Conservation (phyloP, 2,113 vertebrate genomes). For the Zosterops japonicus region DNA sequence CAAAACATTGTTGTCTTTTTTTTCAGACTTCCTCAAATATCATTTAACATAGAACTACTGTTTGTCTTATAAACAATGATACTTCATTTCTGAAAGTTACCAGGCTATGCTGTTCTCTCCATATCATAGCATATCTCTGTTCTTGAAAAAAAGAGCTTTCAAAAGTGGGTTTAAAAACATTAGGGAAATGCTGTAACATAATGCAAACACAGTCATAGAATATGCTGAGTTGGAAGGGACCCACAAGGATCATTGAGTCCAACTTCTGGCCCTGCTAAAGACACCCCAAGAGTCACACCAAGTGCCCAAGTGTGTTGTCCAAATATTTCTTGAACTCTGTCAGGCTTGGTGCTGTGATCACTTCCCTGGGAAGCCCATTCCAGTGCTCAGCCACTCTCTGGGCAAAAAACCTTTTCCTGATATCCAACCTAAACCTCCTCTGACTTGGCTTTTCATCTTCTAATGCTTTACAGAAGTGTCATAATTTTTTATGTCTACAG, state of each 20-base stretch:
- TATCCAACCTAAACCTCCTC: background rate
- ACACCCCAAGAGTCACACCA: background rate
- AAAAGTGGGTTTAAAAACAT: background rate
- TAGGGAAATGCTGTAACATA: background rate
- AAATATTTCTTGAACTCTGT: background rate
- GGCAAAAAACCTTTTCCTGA: background rate
- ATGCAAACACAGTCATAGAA: background rate
- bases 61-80: background rate
- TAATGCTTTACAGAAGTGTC: background rate
- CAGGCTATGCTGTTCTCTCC: background rate
- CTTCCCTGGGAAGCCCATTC: background rate
- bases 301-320: background rate
- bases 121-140: background rate
- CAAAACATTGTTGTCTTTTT: background rate
- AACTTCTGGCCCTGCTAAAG: background rate
- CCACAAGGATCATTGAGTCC: background rate
- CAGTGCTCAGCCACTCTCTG: background rate
- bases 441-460: background rate
- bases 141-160: background rate
- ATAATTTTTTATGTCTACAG: background rate
- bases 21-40: background rate
- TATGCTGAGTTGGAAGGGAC: background rate
- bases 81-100: background rate
- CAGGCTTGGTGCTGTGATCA: background rate
- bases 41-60: background rate